Percentiles rank a stretch among this genome's conserved stretches.
Evolutionary conservation across 53 echinoderm and acorn worm species (phyloP).

Genomic region (Zoroaster sp.): DNA sequence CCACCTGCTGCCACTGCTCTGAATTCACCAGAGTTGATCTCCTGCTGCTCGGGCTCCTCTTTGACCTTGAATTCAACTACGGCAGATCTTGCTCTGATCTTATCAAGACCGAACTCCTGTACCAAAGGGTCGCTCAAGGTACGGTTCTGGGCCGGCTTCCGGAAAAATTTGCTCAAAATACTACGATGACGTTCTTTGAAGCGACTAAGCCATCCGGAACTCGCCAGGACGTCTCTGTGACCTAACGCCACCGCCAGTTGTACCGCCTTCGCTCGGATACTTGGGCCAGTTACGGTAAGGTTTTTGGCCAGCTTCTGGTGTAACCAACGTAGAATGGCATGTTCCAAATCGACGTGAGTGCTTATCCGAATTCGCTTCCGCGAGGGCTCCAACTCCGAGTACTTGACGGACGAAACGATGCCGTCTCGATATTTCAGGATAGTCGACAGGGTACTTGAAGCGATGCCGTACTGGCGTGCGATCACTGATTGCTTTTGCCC

Average conservation of each 20-base stretch:
- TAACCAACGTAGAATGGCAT: background rate
- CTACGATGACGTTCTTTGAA: background rate
- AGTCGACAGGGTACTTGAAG: slow-evolving; percentile 2
- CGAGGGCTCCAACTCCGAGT: background rate
- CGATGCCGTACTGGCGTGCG: background rate
- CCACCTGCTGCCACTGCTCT: background rate
- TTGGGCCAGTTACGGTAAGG: background rate
- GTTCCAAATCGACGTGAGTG: background rate
- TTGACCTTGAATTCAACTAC: too few species aligned
- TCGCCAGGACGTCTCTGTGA: background rate
- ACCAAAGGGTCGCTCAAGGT: too few species aligned
- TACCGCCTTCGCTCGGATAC: background rate
- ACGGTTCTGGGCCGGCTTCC: too few species aligned
- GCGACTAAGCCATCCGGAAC: background rate
- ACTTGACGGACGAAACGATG: background rate
- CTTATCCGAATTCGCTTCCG: background rate
- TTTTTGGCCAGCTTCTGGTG: background rate
- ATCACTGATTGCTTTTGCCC: background rate
- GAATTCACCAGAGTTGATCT: too few species aligned
- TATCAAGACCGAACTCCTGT: too few species aligned
- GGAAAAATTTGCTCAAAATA: background rate
- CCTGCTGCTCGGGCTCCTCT: background rate
- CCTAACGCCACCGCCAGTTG: background rate
- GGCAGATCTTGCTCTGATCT: too few species aligned
- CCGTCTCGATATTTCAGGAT: background rate